Evolutionary conservation across 1,140 invertebrate species (phyloP).

Genomic region (Stegodyphus dumicola): DNA sequence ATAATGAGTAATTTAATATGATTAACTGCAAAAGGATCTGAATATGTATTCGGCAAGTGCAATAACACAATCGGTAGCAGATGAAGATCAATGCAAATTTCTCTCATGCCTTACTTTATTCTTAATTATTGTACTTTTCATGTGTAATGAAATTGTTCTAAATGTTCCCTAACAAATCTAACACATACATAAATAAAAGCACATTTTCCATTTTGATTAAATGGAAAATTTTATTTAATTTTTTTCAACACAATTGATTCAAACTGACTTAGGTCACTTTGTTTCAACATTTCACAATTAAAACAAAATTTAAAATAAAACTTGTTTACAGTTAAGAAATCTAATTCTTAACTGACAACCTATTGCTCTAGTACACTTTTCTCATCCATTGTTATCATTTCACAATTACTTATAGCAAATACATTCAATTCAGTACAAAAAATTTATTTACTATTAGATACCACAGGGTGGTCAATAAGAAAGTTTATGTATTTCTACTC

Average conservation of each 20-base stretch:
- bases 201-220: neutral
- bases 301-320: slow-evolving; percentile 13
- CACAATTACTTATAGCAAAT: neutral
- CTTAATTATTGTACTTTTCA: no score
- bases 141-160: no score
- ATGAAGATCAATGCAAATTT: no score
- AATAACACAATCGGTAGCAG: no score
- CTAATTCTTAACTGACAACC: slow-evolving; percentile 29
- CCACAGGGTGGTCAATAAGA: no score
- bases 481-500: no score
- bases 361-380: slow-evolving; percentile 59
- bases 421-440: slow-evolving; percentile 1
- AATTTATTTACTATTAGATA: neutral
- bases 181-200: neutral
- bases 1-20: no score
- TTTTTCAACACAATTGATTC: slow-evolving; percentile 50
- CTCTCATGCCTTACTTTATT: no score
- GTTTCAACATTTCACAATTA: slow-evolving; percentile 49
- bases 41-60: no score
- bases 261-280: slow-evolving; percentile 55
- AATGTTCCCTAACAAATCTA: no score
- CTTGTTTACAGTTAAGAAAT: slow-evolving; percentile 27
- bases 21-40: no score
- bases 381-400: neutral
- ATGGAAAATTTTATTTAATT: slow-evolving; percentile 45